These are phyloP conservation scores for Cylindroiulus punctatus DNA, from an alignment of 2,888 invertebrate species.

Conservation along the genomic window DNA sequence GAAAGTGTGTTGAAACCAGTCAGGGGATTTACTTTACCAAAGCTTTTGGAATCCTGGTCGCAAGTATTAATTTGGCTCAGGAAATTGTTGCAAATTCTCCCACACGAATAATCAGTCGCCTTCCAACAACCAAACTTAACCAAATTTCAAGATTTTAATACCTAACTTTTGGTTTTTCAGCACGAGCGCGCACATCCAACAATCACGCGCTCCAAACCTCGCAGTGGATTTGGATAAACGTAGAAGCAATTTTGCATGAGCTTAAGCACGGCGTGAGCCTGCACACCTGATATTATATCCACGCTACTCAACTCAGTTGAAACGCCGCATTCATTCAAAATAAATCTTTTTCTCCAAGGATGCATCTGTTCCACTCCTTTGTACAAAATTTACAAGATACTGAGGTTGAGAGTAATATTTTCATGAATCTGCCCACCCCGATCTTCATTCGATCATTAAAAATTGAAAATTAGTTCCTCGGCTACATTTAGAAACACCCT, in stretches of 20 bases:
- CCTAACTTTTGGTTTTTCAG: neutral
- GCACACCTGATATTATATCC: neutral
- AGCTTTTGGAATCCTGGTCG: too few relatives aligned
- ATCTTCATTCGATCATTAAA: neutral
- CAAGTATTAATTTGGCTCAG: neutral
- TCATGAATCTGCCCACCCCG: neutral
- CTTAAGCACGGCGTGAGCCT: slow-evolving; percentile 1
- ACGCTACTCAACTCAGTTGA: neutral
- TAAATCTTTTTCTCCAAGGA: neutral
- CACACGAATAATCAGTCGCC: neutral
- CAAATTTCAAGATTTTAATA: slow-evolving; percentile 1
- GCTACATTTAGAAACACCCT: too few relatives aligned
- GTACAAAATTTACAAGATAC: slow-evolving; percentile 11
- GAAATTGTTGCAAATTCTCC: neutral
- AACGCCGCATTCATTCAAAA: neutral
- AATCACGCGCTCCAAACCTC: neutral
- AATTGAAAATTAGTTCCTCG: neutral
- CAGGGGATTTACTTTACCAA: neutral
- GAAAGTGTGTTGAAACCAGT: too few relatives aligned
- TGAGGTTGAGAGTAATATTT: neutral
- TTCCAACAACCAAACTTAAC: neutral
- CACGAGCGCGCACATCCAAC: neutral
- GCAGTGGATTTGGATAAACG: neutral
- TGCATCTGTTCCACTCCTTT: neutral
- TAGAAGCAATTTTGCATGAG: neutral